These are phyloP conservation scores for Zelostemma sp. DNA, from an alignment of 1,140 invertebrate species.

Conservation along the genomic window DNA sequence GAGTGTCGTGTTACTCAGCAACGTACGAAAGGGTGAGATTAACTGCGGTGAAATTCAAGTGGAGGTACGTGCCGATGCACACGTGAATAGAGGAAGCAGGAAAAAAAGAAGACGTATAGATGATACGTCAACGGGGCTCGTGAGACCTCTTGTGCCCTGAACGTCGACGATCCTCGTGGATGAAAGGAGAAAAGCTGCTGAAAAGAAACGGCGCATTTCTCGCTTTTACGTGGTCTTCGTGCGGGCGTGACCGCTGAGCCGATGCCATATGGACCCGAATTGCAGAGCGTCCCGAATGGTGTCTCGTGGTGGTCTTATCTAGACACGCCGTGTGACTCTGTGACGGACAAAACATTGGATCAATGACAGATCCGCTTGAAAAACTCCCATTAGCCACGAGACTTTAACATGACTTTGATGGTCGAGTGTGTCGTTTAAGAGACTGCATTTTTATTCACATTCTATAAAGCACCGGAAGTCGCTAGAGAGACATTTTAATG, in stretches of 20 bases:
- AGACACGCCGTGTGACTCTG: background rate
- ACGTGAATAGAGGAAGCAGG: background rate
- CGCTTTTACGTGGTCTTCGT: background rate
- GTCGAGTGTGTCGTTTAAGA: too few species aligned
- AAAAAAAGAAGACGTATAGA: background rate
- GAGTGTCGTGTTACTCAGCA: constrained; percentile 19
- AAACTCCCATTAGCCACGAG: too few species aligned
- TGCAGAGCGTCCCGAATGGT: constrained; percentile 16
- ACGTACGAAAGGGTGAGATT: constrained; percentile 4
- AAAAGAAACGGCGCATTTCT: background rate
- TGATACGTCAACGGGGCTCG: constrained; percentile 11
- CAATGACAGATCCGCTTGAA: too few species aligned
- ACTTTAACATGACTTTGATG: too few species aligned
- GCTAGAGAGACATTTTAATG: too few species aligned
- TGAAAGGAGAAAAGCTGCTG: constrained; percentile 4
- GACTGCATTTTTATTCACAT: too few species aligned
- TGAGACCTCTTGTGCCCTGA: constrained; percentile 24
- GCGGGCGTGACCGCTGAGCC: constrained; percentile 32
- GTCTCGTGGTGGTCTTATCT: constrained; percentile 13
- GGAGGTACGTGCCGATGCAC: constrained; percentile 32
- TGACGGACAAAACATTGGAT: too few species aligned
- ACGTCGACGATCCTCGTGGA: constrained; percentile 8
- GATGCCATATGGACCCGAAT: constrained; percentile 36
- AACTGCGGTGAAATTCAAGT: constrained; percentile 20
- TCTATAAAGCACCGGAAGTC: too few species aligned